Evolutionary conservation across 2,888 invertebrate species (phyloP).

Genomic region (Pheosia tremula): DNA sequence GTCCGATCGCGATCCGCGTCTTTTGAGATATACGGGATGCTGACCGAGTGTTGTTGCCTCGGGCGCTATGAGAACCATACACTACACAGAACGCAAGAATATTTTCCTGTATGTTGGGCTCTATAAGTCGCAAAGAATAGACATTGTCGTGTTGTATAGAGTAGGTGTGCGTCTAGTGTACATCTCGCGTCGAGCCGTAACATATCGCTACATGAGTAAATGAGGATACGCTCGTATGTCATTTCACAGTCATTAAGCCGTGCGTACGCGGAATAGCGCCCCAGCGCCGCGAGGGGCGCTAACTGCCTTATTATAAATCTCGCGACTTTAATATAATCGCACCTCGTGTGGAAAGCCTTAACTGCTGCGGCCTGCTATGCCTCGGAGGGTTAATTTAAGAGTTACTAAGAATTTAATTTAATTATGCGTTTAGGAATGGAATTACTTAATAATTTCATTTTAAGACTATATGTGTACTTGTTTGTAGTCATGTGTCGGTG

Average conservation of each 20-base stretch:
- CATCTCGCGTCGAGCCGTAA: background rate
- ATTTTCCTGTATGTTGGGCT: too few species aligned
- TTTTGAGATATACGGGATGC: too few species aligned
- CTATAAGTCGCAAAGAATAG: too few species aligned
- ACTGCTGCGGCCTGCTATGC: background rate
- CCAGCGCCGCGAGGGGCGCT: background rate
- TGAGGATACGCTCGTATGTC: background rate
- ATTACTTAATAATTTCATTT: background rate
- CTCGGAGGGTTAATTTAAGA: background rate
- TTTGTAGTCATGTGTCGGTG: too few species aligned
- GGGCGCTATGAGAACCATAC: too few species aligned
- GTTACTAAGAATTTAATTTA: constrained; percentile 4
- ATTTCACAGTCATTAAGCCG: constrained; percentile 10
- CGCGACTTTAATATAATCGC: constrained; percentile 8
- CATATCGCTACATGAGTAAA: background rate
- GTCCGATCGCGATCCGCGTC: too few species aligned
- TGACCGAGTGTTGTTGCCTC: too few species aligned
- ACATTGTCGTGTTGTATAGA: background rate
- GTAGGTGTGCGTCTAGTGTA: background rate
- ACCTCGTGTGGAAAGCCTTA: background rate
- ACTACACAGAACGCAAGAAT: too few species aligned
- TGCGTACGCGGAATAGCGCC: background rate
- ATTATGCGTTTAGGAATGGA: background rate
- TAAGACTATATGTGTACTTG: background rate
- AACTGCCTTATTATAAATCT: constrained; percentile 3